Evolutionary conservation across 2,888 invertebrate species (phyloP), one percentile per base, ranked within the genome.

Genomic region (Frankliniella fusca): DNA sequence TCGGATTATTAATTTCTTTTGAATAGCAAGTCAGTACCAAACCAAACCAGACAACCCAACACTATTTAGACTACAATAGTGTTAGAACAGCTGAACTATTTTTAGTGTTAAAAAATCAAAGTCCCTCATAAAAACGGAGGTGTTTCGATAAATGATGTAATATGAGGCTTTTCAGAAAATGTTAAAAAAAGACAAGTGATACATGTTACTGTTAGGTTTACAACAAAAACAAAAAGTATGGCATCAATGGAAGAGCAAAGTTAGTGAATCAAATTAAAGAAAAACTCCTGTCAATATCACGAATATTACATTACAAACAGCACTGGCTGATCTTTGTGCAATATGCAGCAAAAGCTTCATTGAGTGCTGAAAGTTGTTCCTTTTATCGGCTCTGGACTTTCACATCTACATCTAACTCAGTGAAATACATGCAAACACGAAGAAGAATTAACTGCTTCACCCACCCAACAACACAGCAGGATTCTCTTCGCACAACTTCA

Each of bases 391-490:
- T 15, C 20, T 61, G 61, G 61, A 61, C 61, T 61, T 61, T n/a
- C n/a, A 18, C 61, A 61, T 61, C 70, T 76, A 76, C 70, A 76
- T 76, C 38, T 38, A 76, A 27, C 70, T 27, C 11, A 12, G 70
- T 76, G 70, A 76, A 23, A 76, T 12, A 76, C 70, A 76, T 76
- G 70, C 70, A 76, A 76, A 27, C 23, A 76, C 70, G 27, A 27
- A 76, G 27, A 76, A 23, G 70, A 27, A 12, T 27, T 12, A 76
- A 76, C 70, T 76, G 70, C 9, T 27, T 11, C 70, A 76, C 70
- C 70, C 70, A 76, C 70, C 70, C 70, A 76, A 76, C 70, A 76
- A 23, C 7, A 76, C 70, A 76, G 70, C 70, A 76, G 27, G 70
- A 76, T 10, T 76, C 27, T 76, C 70, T 76, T 76, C 70, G 70